Conservation (phyloP, 1,140 invertebrate genomes). For the Plutomurus gul region DNA sequence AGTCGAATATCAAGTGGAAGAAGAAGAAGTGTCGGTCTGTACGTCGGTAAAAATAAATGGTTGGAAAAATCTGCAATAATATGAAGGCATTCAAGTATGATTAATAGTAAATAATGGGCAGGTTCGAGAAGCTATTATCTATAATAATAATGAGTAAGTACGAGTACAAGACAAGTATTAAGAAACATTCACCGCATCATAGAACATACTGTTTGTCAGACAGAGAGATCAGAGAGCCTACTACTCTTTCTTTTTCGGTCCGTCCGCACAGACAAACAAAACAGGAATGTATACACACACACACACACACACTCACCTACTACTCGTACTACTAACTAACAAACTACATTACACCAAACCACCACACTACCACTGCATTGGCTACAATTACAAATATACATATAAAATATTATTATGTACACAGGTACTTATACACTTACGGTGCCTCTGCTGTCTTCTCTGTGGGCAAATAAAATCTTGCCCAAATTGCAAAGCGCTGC, state of each 20-base stretch:
- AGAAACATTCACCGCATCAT: too few species aligned
- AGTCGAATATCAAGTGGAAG: too few species aligned
- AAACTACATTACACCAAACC: too few species aligned
- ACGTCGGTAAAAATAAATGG: neutral
- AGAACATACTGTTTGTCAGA: constrained; percentile 7
- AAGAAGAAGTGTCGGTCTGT: neutral
- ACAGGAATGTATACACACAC: constrained; percentile 18
- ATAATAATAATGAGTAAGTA: constrained; percentile 37
- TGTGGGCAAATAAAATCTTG: too few species aligned
- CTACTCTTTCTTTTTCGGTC: neutral
- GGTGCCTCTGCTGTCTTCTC: too few species aligned
- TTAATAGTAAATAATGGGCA: constrained; percentile 43
- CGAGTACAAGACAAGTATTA: constrained; percentile 15
- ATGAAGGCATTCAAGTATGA: constrained; percentile 38
- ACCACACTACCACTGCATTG: too few species aligned
- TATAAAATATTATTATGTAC: too few species aligned
- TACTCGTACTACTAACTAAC: neutral
- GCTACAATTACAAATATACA: too few species aligned
- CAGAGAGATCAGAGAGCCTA: too few species aligned
- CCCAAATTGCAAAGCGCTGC: neutral
- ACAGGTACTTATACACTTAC: too few species aligned
- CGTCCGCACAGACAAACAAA: neutral
- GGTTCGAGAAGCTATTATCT: constrained; percentile 38
- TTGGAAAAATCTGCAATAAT: constrained; percentile 40
- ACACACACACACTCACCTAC: neutral